Percentiles rank a stretch among this genome's conserved stretches.
phyloP scores from a whole-genome alignment of 2,113 vertebrate species.

The Dermatemys mawii region DNA sequence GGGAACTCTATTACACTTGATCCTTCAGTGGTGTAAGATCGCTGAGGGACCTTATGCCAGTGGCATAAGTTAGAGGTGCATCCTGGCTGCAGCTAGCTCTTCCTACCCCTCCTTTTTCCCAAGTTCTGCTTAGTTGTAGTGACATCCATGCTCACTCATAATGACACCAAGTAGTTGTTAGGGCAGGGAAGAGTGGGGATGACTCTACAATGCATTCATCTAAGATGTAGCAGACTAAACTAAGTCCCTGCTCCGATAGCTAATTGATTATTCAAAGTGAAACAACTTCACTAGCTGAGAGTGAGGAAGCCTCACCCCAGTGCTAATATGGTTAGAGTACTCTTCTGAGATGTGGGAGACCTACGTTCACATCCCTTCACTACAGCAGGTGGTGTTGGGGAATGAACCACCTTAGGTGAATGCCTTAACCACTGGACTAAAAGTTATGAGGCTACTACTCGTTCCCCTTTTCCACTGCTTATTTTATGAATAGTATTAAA shows the following conservation, averaged over 20 bases:
- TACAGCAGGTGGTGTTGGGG: not conserved
- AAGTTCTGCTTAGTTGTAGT: no score
- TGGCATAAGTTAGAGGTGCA: not conserved
- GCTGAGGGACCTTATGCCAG: no score
- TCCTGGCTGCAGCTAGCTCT: not conserved
- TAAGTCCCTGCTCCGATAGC: no score
- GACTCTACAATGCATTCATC: no score
- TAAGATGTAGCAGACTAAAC: no score
- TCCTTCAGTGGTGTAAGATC: no score
- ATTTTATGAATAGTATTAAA: not conserved
- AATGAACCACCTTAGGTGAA: no score
- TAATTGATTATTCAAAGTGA: not conserved
- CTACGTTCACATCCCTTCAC: not conserved
- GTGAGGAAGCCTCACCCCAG: not conserved
- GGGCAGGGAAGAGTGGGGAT: no score
- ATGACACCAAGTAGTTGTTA: no score
- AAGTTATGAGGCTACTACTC: not conserved
- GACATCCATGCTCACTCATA: no score
- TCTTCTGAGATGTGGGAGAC: not conserved
- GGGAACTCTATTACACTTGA: no score
- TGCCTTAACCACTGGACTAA: not conserved
- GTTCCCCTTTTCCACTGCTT: not conserved
- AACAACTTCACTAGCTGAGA: not conserved
- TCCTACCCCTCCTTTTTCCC: not conserved
- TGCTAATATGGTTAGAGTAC: not conserved